These are phyloP conservation scores for Donacobius atricapilla DNA, from an alignment of 2,113 vertebrate species.

Conservation along the genomic window DNA sequence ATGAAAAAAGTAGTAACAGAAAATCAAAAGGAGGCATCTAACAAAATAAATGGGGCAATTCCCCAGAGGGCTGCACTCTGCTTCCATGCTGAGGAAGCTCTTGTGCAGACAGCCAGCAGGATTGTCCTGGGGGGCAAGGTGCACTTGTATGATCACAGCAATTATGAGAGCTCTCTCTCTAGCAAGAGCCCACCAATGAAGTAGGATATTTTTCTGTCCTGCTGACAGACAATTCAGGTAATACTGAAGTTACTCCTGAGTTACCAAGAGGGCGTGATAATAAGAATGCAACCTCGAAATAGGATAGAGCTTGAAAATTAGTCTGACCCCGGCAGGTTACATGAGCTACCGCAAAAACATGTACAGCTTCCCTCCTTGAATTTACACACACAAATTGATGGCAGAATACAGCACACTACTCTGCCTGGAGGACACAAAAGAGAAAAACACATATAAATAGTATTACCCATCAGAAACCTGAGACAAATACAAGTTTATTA, in stretches of 20 bases:
- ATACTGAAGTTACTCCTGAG: background rate
- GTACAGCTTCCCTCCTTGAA: background rate
- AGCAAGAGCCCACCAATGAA: background rate
- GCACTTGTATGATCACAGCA: background rate
- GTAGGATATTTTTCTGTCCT: background rate
- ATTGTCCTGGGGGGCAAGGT: background rate
- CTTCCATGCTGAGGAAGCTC: background rate
- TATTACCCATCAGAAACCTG: background rate
- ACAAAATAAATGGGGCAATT: background rate
- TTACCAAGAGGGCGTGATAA: background rate
- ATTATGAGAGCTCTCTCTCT: background rate
- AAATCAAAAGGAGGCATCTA: background rate
- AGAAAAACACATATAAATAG: background rate
- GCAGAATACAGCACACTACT: background rate
- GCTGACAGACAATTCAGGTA: background rate
- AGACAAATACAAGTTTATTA: background rate
- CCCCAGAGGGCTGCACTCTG: background rate
- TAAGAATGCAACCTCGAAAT: background rate
- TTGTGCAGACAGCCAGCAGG: background rate
- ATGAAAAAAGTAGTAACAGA: background rate
- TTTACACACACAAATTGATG: rapidly evolving
- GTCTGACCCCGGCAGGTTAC: background rate
- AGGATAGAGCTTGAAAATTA: background rate
- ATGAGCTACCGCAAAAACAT: rapidly evolving
- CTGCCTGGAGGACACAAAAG: background rate